phyloP scores from a whole-genome alignment of 2,797 vertebrate species.

The Corythornis leucogaster region DNA sequence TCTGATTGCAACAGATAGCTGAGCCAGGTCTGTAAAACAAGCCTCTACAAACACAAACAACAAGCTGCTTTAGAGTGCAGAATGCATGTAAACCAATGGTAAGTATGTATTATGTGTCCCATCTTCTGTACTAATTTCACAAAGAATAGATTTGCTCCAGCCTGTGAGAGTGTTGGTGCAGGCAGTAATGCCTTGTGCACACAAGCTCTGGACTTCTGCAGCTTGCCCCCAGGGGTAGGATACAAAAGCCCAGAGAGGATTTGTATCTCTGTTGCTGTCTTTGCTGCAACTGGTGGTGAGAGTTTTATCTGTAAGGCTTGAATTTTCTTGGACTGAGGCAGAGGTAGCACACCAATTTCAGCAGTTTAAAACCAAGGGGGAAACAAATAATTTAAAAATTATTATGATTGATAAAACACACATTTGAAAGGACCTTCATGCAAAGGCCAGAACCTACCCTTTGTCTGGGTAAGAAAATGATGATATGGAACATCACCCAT shows the following conservation, averaged over 20 bases:
- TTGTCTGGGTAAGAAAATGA: neutral
- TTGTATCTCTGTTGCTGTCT: neutral
- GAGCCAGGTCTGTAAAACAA: neutral
- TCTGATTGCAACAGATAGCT: neutral
- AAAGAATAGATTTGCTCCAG: neutral
- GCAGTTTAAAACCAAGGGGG: neutral
- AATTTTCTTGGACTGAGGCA: neutral
- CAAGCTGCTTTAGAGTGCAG: neutral
- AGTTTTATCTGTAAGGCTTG: neutral
- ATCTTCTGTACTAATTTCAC: neutral
- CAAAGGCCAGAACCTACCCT: neutral
- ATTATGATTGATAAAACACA: neutral
- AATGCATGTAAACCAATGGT: neutral
- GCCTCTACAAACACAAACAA: neutral
- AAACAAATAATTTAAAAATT: too few relatives aligned
- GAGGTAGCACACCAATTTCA: neutral
- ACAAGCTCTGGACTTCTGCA: neutral
- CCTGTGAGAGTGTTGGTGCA: neutral
- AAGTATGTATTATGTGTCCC: neutral
- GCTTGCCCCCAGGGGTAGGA: neutral
- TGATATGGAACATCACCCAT: neutral
- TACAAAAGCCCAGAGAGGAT: neutral
- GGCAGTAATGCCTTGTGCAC: neutral
- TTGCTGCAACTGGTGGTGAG: fast-evolving
- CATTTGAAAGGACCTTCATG: neutral